Conservation (phyloP, 2,113 vertebrate genomes). For the Vulpes ferrilata region DNA sequence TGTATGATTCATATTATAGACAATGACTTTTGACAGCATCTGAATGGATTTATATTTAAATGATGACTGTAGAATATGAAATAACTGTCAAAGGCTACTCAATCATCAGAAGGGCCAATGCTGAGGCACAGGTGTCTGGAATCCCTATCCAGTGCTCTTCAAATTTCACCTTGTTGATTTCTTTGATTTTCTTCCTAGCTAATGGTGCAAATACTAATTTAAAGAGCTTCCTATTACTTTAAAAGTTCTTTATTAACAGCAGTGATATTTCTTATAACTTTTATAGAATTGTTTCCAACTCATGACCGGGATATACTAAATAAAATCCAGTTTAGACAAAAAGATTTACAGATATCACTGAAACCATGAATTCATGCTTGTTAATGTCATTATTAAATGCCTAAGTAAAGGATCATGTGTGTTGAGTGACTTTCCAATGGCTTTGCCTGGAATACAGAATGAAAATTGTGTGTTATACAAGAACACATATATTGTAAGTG, state of each 20-base stretch:
- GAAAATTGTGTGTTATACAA: not conserved
- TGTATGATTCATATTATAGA: not conserved
- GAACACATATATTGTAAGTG: not conserved
- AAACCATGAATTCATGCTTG: not conserved
- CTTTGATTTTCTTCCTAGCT: not conserved
- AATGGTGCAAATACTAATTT: not conserved
- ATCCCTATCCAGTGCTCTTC: not conserved
- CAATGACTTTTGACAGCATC: not conserved
- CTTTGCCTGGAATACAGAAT: not conserved
- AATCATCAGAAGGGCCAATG: not conserved
- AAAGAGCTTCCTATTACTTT: not conserved
- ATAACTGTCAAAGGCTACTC: not conserved
- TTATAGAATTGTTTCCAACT: not conserved
- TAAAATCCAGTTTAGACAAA: not conserved
- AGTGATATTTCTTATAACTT: not conserved
- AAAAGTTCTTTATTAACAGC: not conserved
- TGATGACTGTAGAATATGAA: not conserved
- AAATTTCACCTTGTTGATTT: not conserved
- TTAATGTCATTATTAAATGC: not conserved
- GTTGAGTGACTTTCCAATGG: not conserved
- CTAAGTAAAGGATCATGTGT: not conserved
- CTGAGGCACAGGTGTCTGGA: accelerated
- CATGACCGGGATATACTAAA: not conserved
- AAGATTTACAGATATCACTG: not conserved
- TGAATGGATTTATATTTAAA: not conserved